phyloP scores from a whole-genome alignment of 2,888 invertebrate species.

The Chydorus sphaericus region DNA sequence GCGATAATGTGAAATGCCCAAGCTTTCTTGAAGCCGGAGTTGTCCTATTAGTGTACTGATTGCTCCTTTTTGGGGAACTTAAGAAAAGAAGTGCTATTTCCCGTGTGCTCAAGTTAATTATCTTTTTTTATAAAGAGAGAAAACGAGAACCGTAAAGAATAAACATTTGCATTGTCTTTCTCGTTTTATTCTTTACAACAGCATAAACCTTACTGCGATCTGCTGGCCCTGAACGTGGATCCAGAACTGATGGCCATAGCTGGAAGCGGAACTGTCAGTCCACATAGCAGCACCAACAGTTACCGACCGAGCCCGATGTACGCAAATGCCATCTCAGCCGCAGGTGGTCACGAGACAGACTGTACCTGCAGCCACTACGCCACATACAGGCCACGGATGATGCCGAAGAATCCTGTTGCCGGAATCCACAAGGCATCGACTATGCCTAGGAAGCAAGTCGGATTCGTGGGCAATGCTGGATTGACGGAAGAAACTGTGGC shows the following conservation, averaged over 20 bases:
- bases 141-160: too few relatives aligned
- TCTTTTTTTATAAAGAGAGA: too few relatives aligned
- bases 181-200: neutral
- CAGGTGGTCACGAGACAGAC: neutral
- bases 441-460: constrained; percentile 7
- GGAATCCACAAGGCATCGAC: constrained; percentile 11
- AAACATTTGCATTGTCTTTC: too few relatives aligned
- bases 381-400: neutral
- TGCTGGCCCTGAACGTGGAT: neutral
- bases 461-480: neutral
- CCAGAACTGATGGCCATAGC: neutral
- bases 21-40: too few relatives aligned
- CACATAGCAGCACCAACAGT: neutral
- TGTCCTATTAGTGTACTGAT: too few relatives aligned
- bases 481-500: neutral
- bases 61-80: too few relatives aligned
- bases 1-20: too few relatives aligned
- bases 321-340: neutral
- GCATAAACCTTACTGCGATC: neutral
- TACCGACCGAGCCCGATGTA: constrained; percentile 6
- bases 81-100: too few relatives aligned
- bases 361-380: constrained; percentile 8
- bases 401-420: neutral
- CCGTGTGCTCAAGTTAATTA: too few relatives aligned
- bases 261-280: neutral